Evolutionary conservation across 92 coral and sea anemone species (phyloP).

Genomic region (Heliopora coerulea): DNA sequence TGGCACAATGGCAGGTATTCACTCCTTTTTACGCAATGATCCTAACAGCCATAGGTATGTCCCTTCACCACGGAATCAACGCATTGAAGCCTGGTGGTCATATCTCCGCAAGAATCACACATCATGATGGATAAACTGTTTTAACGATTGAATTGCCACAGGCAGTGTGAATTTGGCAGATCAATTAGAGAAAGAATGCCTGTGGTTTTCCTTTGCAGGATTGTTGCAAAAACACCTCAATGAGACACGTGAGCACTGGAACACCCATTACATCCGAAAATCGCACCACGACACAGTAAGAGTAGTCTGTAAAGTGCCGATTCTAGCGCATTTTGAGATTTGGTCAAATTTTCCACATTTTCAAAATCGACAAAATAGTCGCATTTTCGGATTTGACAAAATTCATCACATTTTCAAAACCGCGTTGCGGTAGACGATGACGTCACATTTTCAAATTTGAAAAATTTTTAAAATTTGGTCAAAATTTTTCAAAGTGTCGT

Average conservation of each 20-base stretch:
- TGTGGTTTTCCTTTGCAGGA: conserved; percentile 57
- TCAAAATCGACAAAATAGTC: no score
- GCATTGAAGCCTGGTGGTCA: conserved; percentile 56
- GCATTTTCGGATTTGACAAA: no score
- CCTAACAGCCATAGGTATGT: conserved; percentile 57
- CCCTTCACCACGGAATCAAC: conserved; percentile 59
- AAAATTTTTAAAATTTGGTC: no score
- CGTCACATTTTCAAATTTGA: no score
- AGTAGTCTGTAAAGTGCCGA: no score
- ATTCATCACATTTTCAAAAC: no score
- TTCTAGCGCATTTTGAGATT: no score
- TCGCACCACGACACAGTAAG: conserved; percentile 29
- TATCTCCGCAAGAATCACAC: conserved; percentile 46
- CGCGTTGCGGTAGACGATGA: no score
- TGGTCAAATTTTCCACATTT: no score
- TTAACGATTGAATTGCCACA: conserved; percentile 43
- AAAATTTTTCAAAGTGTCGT: no score
- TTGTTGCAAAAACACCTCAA: conserved; percentile 40
- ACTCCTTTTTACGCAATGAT: conserved; percentile 46
- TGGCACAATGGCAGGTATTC: conserved; percentile 38
- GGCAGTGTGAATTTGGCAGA: conserved; percentile 50
- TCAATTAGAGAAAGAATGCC: conserved; percentile 53
- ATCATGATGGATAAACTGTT: conserved; percentile 57
- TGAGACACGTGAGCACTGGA: conserved; percentile 52
- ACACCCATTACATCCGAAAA: conserved; percentile 53